Conservation (phyloP, 2,113 vertebrate species). For the Otolemur garnettii region DNA sequence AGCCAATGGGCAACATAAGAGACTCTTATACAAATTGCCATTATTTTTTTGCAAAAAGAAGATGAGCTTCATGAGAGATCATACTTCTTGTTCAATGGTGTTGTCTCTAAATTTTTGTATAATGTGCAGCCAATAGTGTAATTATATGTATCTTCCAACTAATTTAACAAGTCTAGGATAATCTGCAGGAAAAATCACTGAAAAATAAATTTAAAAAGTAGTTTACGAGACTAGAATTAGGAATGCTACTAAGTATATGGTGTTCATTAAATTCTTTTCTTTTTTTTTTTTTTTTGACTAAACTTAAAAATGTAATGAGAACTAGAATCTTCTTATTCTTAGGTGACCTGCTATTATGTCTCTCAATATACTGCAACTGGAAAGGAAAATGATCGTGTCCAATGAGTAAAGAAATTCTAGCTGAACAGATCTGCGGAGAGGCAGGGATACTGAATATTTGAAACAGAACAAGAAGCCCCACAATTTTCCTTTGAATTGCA, state of each 20-base stretch:
- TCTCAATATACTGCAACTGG: background rate
- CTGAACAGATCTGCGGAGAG: background rate
- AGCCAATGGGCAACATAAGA: background rate
- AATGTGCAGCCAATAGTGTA: background rate
- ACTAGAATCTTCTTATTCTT: background rate
- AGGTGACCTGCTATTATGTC: background rate
- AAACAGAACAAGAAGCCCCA: accelerated
- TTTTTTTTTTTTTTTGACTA: background rate
- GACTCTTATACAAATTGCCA: background rate
- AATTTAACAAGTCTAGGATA: background rate
- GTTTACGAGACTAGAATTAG: background rate
- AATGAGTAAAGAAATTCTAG: background rate
- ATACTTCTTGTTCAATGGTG: background rate
- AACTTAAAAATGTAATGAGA: background rate
- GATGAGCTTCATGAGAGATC: background rate
- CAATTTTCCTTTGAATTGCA: background rate
- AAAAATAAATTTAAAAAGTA: background rate
- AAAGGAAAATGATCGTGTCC: background rate
- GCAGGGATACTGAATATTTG: background rate
- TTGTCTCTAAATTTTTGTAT: background rate
- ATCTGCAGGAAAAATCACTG: background rate
- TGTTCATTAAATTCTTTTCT: background rate
- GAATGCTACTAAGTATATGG: accelerated
- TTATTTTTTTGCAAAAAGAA: background rate
- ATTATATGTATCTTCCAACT: background rate